These are phyloP conservation scores for Poecilia picta DNA, from an alignment of 2,797 vertebrate genomes.

Conservation along the genomic window DNA sequence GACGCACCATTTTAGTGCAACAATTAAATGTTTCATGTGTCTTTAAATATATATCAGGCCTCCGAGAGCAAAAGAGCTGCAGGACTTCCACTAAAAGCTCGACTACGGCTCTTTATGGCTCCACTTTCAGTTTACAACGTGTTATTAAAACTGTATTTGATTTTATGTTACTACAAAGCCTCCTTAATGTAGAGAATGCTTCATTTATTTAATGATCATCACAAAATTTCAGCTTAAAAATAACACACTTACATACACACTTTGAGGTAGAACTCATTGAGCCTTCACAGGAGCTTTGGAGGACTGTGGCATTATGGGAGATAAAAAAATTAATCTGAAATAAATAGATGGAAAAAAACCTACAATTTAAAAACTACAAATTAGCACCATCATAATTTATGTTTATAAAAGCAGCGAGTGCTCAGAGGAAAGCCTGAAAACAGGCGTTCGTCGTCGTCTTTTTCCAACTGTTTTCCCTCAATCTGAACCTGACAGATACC, in stretches of 20 bases:
- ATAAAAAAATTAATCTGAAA: background rate
- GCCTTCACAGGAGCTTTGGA: background rate
- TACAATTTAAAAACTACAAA: background rate
- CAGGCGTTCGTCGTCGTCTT: slow-evolving; percentile 4
- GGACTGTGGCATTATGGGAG: slow-evolving; percentile 16
- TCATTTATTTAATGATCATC: slow-evolving; percentile 1
- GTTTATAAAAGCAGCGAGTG: background rate
- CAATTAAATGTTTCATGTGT: slow-evolving; percentile 3
- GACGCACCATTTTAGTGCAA: background rate
- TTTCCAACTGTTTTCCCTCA: slow-evolving; percentile 32
- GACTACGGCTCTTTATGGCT: background rate
- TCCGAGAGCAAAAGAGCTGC: background rate
- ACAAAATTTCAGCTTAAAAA: background rate
- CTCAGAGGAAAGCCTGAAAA: background rate
- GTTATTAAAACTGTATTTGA: background rate
- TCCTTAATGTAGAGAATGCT: background rate
- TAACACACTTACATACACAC: background rate
- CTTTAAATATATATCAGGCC: slow-evolving; percentile 2
- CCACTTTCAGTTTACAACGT: background rate
- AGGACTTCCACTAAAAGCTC: background rate
- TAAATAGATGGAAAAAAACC: background rate
- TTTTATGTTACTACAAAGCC: background rate
- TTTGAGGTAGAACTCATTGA: background rate
- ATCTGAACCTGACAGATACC: slow-evolving; percentile 31
- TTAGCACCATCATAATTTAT: background rate